Evolutionary conservation across 1,140 invertebrate genomes (phyloP).

Genomic region (Bombus turneri): DNA sequence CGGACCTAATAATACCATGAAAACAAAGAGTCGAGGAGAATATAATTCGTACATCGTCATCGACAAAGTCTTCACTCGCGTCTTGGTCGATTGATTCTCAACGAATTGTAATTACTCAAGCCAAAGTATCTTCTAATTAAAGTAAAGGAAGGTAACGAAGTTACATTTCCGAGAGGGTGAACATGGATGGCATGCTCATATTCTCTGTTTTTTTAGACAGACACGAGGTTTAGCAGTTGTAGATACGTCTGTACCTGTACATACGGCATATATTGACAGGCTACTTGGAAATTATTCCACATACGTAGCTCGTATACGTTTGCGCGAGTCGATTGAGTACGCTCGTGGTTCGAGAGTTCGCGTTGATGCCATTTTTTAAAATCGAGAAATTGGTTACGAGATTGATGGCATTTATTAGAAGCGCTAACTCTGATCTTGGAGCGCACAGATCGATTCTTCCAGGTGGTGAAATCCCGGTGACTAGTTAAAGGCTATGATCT

Average conservation of each 20-base stretch:
- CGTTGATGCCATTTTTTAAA: not conserved
- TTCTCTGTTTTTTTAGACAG: conserved; percentile 33
- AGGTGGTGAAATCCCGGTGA: conserved; percentile 33
- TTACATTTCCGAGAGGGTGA: not conserved
- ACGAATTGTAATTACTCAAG: conserved; percentile 40
- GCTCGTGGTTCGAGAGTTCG: not conserved
- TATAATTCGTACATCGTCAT: conserved; percentile 34
- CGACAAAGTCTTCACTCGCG: not conserved
- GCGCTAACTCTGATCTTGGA: not conserved
- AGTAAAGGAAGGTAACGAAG: not conserved
- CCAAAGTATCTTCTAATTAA: conserved; percentile 48
- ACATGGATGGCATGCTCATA: conserved; percentile 9
- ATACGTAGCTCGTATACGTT: conserved; percentile 28
- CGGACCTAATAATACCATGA: not conserved
- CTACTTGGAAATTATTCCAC: conserved; percentile 18
- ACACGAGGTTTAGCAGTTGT: conserved; percentile 48
- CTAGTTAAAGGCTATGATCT: conserved; percentile 68
- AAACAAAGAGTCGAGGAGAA: conserved; percentile 45
- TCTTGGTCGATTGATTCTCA: not conserved
- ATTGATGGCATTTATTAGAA: not conserved
- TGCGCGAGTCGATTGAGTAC: not conserved
- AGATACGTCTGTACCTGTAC: conserved; percentile 60
- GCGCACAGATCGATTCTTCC: not conserved
- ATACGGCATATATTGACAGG: conserved; percentile 37
- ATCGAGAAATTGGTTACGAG: not conserved